Conservation (phyloP, 2,797 vertebrate species). For the Cichlasoma orientale region DNA sequence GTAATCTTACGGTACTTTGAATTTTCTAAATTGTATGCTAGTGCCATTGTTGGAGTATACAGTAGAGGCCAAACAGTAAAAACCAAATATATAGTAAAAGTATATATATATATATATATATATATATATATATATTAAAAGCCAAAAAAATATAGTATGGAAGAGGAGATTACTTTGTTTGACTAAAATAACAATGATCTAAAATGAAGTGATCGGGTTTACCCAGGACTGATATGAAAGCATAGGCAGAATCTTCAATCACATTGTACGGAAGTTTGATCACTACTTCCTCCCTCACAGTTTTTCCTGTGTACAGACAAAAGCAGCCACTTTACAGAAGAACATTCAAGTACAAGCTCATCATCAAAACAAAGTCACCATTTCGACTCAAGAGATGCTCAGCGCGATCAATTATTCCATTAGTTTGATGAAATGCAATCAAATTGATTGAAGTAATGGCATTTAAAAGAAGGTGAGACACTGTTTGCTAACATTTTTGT, state of each 20-base stretch:
- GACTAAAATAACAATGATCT: not conserved
- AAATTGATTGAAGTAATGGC: not conserved
- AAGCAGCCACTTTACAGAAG: not conserved
- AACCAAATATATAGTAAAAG: no score
- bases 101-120: no score
- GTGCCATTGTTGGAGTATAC: not conserved
- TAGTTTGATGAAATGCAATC: not conserved
- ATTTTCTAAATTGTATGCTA: not conserved
- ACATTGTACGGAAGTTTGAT: constrained; percentile 74
- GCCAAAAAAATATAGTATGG: not conserved
- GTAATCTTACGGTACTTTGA: not conserved
- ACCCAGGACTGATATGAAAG: constrained; percentile 80
- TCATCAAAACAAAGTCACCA: no score
- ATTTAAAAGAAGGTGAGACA: not conserved
- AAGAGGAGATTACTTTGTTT: not conserved
- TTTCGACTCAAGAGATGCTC: no score
- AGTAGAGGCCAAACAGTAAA: not conserved
- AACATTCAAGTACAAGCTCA: not conserved
- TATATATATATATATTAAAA: no score
- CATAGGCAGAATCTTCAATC: constrained; percentile 76
- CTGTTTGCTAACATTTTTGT: not conserved
- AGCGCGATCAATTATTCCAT: no score
- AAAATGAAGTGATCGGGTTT: constrained; percentile 32
- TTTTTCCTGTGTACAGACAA: constrained; percentile 46
- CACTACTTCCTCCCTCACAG: constrained; percentile 47